These are phyloP conservation scores for Aleiodes testaceus DNA, from an alignment of 2,888 invertebrate species.

Conservation along the genomic window DNA sequence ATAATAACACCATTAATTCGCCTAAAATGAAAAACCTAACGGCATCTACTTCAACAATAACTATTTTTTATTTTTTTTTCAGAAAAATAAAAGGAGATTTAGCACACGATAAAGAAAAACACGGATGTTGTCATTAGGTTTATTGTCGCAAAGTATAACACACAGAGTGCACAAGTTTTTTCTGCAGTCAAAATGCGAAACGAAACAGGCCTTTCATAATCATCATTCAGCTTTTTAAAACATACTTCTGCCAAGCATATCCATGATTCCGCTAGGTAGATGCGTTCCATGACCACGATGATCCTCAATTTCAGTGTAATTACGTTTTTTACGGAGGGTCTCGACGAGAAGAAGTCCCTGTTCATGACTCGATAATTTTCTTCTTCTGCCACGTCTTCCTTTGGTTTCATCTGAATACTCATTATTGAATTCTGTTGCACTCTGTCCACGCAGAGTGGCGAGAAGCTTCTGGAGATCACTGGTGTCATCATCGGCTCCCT, in stretches of 20 bases:
- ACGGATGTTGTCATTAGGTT: conserved; percentile 36
- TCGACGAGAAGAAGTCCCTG: conserved; percentile 84
- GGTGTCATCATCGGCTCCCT: not conserved
- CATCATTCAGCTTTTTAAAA: conserved; percentile 31
- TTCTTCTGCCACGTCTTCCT: conserved; percentile 65
- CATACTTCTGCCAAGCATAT: conserved; percentile 88
- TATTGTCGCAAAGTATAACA: conserved; percentile 41
- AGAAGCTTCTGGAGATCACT: conserved; percentile 36
- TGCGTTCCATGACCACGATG: conserved; percentile 77
- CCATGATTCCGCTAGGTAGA: conserved; percentile 83
- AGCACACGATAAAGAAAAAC: conserved; percentile 36
- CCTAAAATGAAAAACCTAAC: not conserved
- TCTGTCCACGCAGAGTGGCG: conserved; percentile 15
- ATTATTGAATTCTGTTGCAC: conserved; percentile 19
- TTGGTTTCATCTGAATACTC: conserved; percentile 35
- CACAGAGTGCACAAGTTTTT: conserved; percentile 15
- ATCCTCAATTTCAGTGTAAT: conserved; percentile 71
- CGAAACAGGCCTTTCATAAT: conserved; percentile 6
- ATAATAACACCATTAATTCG: not conserved
- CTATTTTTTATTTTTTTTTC: conserved; percentile 5
- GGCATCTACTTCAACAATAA: conserved; percentile 42
- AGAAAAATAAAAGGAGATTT: conserved; percentile 32
- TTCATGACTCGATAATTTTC: conserved; percentile 79
- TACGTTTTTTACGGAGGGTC: conserved; percentile 80
- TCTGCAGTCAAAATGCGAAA: conserved; percentile 19